Evolutionary conservation across 1,140 invertebrate species (phyloP).

Genomic region (Listronotus bonariensis): DNA sequence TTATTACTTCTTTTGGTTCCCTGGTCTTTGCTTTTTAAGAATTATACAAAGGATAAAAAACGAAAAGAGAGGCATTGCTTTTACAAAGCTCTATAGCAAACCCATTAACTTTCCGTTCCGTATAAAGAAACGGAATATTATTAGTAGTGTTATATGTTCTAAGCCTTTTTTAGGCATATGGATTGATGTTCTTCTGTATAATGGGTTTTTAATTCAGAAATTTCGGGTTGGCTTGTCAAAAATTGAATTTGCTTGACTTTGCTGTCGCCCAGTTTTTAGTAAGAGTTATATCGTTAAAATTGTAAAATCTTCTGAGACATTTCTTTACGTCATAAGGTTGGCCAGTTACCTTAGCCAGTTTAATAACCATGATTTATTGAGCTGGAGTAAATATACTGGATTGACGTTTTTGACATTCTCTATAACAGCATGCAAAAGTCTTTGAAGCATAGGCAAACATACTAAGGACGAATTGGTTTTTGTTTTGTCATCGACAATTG

Average conservation of each 20-base stretch:
- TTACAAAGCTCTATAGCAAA: background rate
- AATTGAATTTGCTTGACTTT: constrained; percentile 5
- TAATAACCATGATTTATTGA: too few species aligned
- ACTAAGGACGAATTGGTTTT: background rate
- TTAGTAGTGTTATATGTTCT: constrained; percentile 2
- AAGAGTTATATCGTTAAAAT: background rate
- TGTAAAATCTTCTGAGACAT: background rate
- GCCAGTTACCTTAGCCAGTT: background rate
- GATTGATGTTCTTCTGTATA: background rate
- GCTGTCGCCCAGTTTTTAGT: background rate
- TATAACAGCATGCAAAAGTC: too few species aligned
- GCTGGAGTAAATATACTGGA: too few species aligned
- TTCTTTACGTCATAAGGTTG: constrained; percentile 9
- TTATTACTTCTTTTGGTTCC: too few species aligned
- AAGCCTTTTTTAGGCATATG: constrained; percentile 18
- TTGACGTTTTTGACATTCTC: too few species aligned
- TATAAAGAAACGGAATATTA: background rate
- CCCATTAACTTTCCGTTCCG: background rate
- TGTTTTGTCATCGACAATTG: constrained; percentile 5
- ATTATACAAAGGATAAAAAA: constrained; percentile 2
- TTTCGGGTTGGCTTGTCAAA: constrained; percentile 1
- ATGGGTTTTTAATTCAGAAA: background rate
- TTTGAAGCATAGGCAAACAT: background rate
- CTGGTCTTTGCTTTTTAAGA: constrained; percentile 7
- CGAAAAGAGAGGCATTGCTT: background rate